Base-by-base conservation (phyloP, 1,140 invertebrate genomes). In the Temnothorax nylanderi region DNA sequence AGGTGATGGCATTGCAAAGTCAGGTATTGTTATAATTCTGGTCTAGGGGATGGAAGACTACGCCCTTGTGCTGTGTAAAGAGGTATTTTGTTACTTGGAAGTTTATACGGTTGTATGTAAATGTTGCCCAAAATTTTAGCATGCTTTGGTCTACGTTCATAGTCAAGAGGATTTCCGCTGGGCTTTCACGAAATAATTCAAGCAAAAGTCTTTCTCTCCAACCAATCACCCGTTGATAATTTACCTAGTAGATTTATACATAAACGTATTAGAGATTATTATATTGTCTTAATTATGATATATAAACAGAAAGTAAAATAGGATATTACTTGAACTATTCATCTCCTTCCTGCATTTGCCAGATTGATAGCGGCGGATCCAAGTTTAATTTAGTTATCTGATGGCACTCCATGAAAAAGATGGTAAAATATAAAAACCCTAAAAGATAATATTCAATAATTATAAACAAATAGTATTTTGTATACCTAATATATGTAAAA, bases 341-440 rank as follows among this genome's bases (percentile, higher is more conserved):
- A 95, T 99, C 98, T 2, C 98, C 98, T 92, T 98, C 97, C 95
- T 98, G 98, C 92, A 99, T 98, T 98, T 98, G 1, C 97, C 98
- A 93, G 97, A 98, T 51, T 97, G 96, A 95, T 99, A 97, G 98
- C 98, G 71, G 97, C 97, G 58, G 97, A 98, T 85, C 97, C 97
- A 94, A 97, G 97, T 94, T 98, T 98, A 37, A 99, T 97, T 98
- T 97, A 18, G 97, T 97, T 85, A 99, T 97, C 93, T 98, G 97
- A 95, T 98, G n/a, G 98, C 60, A 98, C 96, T 8, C 98, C 98
- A 95, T 98, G 97, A n/a, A 95, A 97, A 98, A 26, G 97, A 98
- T 47, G 98, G 98, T 86, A 98, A 96, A 84, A 99, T 97, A 92
- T 97, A 97, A 94, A 99, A 98, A 51, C 98, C 98, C 95, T 97